Base-by-base conservation (phyloP, 2,113 vertebrate species). In the Ascaphus truei region DNA sequence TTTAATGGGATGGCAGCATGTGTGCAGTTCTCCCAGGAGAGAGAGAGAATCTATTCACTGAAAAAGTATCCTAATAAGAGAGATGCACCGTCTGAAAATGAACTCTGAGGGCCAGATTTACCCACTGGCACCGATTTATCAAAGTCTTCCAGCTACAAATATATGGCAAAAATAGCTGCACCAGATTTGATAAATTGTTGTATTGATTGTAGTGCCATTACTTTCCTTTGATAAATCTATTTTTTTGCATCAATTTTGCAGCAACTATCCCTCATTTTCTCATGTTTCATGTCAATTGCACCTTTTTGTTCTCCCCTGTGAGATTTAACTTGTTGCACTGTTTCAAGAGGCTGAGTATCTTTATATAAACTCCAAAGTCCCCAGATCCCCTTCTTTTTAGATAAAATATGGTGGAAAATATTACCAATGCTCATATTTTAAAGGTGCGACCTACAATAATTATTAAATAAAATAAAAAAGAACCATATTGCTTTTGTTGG, bases 1-100 rank as follows among this genome's bases (percentile, higher is more conserved):
- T 71, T 71, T 71, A 71, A 71, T 71, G 45, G 66, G 57, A 61
- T 36, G 45, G 67, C 45, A 61, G 56, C 57, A 71, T 52, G 67
- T 71, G 67, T 52, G 67, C 36, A 25, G 41, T 5, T 39, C 67
- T 71, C 67, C 31, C 8, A 57, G 56, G 67, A 61, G 34, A 60
- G 22, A 60, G 22, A 63, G 25, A 52, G 23, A 45, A 71, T 52
- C 43, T 61, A 45, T 41, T 51, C 29, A 23, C 67, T 52, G 34
- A 29, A 39, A 69, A 33, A 69, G 18, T 39, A 39, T 61, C 34
- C 26, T 52, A 25, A 69, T 60, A 52, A 30, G 26, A 60, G 13
- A 47, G 16, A 29, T 51, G 57, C 29, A 50, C 56, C 29, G 12
- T 34, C 26, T 29, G n/a, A n/a, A n/a, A n/a, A n/a, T n/a, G n/a